Evolutionary conservation across 2,797 vertebrate genomes (phyloP).

Genomic region (Philypnodon macrostomus): DNA sequence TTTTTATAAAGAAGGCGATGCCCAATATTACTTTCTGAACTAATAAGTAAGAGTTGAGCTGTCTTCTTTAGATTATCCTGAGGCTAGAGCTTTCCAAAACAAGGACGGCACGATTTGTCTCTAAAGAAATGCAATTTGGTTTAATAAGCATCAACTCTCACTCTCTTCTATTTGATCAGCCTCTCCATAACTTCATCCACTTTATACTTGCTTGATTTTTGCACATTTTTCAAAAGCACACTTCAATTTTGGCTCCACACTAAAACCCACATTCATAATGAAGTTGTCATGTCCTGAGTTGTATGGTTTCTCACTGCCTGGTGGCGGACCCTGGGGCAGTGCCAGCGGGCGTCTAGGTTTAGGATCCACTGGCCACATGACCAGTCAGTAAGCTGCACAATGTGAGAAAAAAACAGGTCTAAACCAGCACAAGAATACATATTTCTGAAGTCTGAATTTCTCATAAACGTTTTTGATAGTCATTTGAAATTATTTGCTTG

Average conservation of each 20-base stretch:
- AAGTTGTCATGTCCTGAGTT: slow-evolving; percentile 9
- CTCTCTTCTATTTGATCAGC: slow-evolving; percentile 41
- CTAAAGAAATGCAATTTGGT: slow-evolving; percentile 79
- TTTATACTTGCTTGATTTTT: slow-evolving; percentile 23
- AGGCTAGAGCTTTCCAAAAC: slow-evolving; percentile 78
- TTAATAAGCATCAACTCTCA: slow-evolving; percentile 80
- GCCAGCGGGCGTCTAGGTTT: slow-evolving; percentile 52
- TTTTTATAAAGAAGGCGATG: slow-evolving; percentile 33
- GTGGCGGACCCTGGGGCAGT: slow-evolving; percentile 51
- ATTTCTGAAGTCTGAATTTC: too few relatives aligned
- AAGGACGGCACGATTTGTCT: slow-evolving; percentile 75
- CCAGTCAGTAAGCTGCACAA: too few relatives aligned
- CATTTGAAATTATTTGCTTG: too few relatives aligned
- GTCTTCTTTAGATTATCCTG: slow-evolving; percentile 83
- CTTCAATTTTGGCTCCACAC: slow-evolving; percentile 2
- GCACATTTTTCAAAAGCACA: neutral
- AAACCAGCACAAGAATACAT: too few relatives aligned
- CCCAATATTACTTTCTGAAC: slow-evolving; percentile 63
- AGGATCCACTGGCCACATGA: slow-evolving; percentile 41
- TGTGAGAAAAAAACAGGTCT: too few relatives aligned
- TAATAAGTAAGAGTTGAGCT: slow-evolving; percentile 81
- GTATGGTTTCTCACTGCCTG: slow-evolving; percentile 35
- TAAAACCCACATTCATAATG: slow-evolving; percentile 14
- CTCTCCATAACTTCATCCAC: slow-evolving; percentile 29
- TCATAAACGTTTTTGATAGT: too few relatives aligned